Evolutionary conservation across 2,797 vertebrate genomes (phyloP).

Genomic region (Chaunax sp.): DNA sequence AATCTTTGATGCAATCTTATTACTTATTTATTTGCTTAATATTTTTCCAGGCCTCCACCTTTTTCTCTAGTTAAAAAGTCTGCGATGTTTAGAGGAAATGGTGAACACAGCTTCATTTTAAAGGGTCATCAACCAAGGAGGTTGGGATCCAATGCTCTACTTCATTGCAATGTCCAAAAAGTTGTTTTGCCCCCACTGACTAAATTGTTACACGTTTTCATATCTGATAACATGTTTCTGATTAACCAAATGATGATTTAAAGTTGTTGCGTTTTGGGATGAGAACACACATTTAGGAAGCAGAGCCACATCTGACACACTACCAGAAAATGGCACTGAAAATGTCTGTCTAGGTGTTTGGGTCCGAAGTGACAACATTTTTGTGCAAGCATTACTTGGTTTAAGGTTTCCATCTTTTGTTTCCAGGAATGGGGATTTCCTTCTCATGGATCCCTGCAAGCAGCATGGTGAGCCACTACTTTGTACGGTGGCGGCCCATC

Average conservation of each 20-base stretch:
- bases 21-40: too few relatives aligned
- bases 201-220: background rate
- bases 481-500: conserved; percentile 75
- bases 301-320: background rate
- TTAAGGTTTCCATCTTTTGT: background rate
- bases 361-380: background rate
- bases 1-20: too few relatives aligned
- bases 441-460: conserved; percentile 78
- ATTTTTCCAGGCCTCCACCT: too few relatives aligned
- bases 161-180: too few relatives aligned
- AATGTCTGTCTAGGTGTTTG: background rate
- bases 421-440: conserved; percentile 71
- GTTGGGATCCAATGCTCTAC: too few relatives aligned
- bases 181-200: too few relatives aligned
- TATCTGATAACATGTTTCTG: background rate
- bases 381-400: background rate
- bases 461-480: conserved; percentile 82
- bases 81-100: too few relatives aligned
- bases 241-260: background rate
- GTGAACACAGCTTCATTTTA: too few relatives aligned
- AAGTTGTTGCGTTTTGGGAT: background rate
- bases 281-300: background rate
- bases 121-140: too few relatives aligned
- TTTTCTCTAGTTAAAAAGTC: too few relatives aligned
- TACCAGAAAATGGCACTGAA: background rate